These are phyloP conservation scores for Amiota communis DNA, from an alignment of 2,888 invertebrate genomes.

Conservation along the genomic window DNA sequence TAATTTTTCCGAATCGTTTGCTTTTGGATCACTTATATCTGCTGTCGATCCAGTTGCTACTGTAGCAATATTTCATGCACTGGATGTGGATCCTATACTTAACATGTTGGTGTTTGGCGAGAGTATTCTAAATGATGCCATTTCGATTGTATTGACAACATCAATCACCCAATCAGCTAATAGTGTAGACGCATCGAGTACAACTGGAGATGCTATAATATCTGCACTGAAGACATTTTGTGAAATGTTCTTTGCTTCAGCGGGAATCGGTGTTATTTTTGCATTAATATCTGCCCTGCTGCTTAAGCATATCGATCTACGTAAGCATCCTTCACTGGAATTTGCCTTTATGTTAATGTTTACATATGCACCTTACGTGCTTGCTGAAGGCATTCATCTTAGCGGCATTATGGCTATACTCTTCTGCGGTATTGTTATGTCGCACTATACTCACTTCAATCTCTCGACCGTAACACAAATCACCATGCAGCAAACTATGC, in stretches of 20 bases:
- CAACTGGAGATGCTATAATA: constrained; percentile 87
- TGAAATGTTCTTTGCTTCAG: constrained; percentile 98
- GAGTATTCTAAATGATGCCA: constrained; percentile 91
- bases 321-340: constrained; percentile 98
- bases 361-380: constrained; percentile 97
- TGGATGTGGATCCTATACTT: constrained; percentile 96
- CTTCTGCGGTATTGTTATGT: constrained; percentile 99
- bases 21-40: constrained; percentile 96
- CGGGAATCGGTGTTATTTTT: constrained; percentile 95
- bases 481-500: constrained; percentile 99
- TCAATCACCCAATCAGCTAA: constrained; percentile 84
- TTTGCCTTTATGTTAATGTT: constrained; percentile 99
- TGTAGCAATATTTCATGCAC: constrained; percentile 97
- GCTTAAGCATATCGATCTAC: constrained; percentile 94
- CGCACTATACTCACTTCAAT: constrained; percentile 99
- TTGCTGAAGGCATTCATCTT: constrained; percentile 96
- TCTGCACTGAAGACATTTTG: constrained; percentile 92
- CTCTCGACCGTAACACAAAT: constrained; percentile 98
- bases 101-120: constrained; percentile 99
- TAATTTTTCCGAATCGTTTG: constrained; percentile 97
- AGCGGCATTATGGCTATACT: constrained; percentile 99
- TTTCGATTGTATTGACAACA: constrained; percentile 97
- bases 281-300: constrained; percentile 94
- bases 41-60: constrained; percentile 99
- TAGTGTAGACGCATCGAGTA: constrained; percentile 75